phyloP scores from a whole-genome alignment of 2,113 vertebrate genomes.

The Passer domesticus region DNA sequence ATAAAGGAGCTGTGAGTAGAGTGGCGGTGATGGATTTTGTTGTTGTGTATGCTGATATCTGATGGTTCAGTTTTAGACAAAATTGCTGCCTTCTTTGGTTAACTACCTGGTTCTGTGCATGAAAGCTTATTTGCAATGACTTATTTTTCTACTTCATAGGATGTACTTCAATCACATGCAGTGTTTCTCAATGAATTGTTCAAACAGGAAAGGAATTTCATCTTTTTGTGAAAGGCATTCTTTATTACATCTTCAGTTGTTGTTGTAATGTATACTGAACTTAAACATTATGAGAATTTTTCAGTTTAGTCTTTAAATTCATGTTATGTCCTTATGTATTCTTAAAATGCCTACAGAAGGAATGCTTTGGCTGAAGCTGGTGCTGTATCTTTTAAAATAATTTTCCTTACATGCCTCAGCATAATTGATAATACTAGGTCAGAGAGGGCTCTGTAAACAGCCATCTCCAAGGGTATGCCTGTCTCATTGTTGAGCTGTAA shows the following conservation, averaged over 20 bases:
- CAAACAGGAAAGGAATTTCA: neutral
- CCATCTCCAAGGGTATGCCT: neutral
- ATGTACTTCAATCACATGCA: neutral
- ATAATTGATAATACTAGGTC: neutral
- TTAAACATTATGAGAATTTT: neutral
- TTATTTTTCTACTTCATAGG: neutral
- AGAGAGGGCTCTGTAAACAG: neutral
- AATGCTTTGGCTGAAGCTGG: neutral
- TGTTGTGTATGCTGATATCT: neutral
- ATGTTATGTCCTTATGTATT: neutral
- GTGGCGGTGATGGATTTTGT: neutral
- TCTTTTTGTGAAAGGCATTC: neutral
- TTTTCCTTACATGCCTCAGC: neutral
- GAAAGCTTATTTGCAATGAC: neutral
- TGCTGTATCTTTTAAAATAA: neutral
- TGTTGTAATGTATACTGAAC: neutral
- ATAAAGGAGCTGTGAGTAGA: neutral
- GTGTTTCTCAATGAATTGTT: neutral
- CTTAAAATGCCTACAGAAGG: neutral
- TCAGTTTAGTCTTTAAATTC: neutral
- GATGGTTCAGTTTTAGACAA: neutral
- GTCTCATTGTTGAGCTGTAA: neutral
- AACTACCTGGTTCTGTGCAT: neutral
- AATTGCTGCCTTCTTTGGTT: neutral
- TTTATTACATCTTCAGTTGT: neutral